Evolutionary conservation across 2,888 invertebrate genomes (phyloP).

Genomic region (Drosophila vallismaia): DNA sequence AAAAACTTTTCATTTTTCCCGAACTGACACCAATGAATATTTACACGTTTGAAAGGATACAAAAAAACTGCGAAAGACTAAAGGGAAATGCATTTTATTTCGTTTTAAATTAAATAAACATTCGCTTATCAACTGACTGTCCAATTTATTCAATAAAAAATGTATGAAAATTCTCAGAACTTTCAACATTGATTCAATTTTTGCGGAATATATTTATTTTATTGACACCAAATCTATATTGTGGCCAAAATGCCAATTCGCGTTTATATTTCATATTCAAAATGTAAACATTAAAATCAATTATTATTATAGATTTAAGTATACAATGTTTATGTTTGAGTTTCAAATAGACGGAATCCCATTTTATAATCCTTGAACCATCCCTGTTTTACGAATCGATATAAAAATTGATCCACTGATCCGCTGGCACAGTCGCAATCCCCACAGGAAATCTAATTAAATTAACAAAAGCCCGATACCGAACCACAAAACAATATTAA

Average conservation of each 20-base stretch:
- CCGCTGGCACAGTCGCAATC: not conserved
- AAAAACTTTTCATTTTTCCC: not conserved
- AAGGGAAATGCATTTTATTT: not conserved
- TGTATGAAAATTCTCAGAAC: not conserved
- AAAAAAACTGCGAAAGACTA: not conserved
- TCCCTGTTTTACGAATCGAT: not conserved
- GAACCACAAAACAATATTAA: conserved; percentile 28
- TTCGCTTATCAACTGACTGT: conserved; percentile 1
- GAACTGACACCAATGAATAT: not conserved
- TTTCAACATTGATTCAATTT: not conserved
- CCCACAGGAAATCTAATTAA: conserved; percentile 29
- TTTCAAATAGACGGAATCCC: too few species aligned
- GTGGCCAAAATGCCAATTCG: not conserved
- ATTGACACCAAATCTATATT: not conserved
- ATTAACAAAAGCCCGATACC: conserved; percentile 27
- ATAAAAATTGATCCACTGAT: not conserved
- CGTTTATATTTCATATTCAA: not conserved
- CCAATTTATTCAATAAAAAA: not conserved
- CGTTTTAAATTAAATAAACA: not conserved
- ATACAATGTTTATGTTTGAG: too few species aligned
- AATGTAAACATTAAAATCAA: not conserved
- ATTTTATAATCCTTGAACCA: not conserved
- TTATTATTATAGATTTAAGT: not conserved
- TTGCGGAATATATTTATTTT: not conserved
- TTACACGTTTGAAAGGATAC: not conserved